phyloP scores from a whole-genome alignment of 2,888 invertebrate species.

The Augochlorella aurata region DNA sequence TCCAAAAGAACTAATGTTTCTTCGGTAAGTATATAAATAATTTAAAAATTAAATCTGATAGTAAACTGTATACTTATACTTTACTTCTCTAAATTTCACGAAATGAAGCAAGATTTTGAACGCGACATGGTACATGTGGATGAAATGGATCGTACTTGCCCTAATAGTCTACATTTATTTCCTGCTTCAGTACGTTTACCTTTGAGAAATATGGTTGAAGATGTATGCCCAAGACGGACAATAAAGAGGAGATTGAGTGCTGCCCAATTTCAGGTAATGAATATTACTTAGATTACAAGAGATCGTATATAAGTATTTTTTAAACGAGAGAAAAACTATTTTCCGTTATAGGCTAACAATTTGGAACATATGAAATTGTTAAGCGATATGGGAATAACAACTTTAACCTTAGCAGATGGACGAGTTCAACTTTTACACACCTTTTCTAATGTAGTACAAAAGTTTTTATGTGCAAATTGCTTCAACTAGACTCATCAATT shows the following conservation, averaged over 20 bases:
- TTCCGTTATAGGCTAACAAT: constrained; percentile 88
- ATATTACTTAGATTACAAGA: constrained; percentile 13
- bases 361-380: constrained; percentile 93
- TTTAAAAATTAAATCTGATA: neutral
- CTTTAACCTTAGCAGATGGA: constrained; percentile 94
- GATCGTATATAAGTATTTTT: neutral
- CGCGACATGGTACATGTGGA: constrained; percentile 83
- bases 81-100: constrained; percentile 21
- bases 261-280: constrained; percentile 86
- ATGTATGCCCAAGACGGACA: constrained; percentile 87
- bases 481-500: neutral
- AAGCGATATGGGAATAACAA: constrained; percentile 96
- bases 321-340: constrained; percentile 13
- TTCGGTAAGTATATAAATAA: constrained; percentile 77
- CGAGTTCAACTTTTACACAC: constrained; percentile 95
- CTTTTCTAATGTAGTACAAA: constrained; percentile 88
- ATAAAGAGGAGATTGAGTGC: constrained; percentile 86
- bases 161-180: constrained; percentile 91
- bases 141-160: constrained; percentile 90
- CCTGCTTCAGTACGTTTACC: constrained; percentile 93
- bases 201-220: constrained; percentile 92
- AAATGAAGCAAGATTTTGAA: constrained; percentile 73
- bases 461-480: constrained; percentile 25
- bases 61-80: neutral
- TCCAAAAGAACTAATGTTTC: constrained; percentile 85